Evolutionary conservation across 2,113 vertebrate genomes (phyloP).

Genomic region (Nipponia nippon): DNA sequence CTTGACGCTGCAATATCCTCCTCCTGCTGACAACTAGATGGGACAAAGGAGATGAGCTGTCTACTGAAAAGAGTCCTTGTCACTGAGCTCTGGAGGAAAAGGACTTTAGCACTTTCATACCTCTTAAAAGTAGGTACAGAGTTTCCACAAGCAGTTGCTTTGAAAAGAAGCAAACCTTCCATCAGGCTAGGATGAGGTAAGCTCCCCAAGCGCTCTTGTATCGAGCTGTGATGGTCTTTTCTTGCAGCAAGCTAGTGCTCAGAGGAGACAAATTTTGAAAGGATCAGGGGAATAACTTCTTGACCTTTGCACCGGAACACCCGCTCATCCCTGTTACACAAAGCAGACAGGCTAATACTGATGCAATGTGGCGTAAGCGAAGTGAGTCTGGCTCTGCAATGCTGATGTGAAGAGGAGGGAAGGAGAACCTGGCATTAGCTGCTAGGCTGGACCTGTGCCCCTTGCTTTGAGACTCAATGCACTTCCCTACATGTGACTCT

Average conservation of each 20-base stretch:
- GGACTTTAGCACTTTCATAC: background rate
- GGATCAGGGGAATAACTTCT: background rate
- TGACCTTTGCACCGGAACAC: background rate
- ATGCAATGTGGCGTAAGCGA: background rate
- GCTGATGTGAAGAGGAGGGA: background rate
- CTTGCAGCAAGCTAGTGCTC: background rate
- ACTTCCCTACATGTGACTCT: background rate
- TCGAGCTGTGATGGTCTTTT: background rate
- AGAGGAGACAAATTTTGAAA: background rate
- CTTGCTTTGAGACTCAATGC: background rate
- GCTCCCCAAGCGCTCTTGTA: fast-evolving
- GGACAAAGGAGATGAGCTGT: background rate
- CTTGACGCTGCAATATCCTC: background rate
- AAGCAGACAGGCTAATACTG: background rate
- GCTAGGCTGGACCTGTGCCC: background rate
- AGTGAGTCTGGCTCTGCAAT: background rate
- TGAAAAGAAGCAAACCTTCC: background rate
- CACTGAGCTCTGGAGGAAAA: background rate
- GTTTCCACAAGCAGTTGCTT: background rate
- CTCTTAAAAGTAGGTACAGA: background rate
- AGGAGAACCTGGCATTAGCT: background rate
- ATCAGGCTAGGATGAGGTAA: background rate
- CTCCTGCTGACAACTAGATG: background rate
- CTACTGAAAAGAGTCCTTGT: background rate
- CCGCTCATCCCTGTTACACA: background rate